Evolutionary conservation across 2,888 invertebrate species (phyloP).

Genomic region (Macropis europaea): DNA sequence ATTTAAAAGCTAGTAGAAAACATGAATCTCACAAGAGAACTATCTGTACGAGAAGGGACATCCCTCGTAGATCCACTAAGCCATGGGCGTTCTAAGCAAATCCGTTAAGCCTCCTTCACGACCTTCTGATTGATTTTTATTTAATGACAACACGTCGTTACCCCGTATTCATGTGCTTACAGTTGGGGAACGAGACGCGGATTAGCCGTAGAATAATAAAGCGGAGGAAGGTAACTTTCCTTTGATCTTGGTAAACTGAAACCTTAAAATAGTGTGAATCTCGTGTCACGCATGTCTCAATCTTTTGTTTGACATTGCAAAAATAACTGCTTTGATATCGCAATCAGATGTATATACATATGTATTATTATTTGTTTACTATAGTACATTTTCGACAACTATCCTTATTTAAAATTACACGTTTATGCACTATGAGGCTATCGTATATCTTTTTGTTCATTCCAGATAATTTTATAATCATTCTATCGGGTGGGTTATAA

Average conservation of each 20-base stretch:
- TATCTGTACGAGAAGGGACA: slow-evolving; percentile 58
- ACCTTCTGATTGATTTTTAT: slow-evolving; percentile 81
- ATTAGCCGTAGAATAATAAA: slow-evolving; percentile 74
- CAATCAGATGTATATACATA: no score
- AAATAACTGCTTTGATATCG: no score
- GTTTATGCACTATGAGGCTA: no score
- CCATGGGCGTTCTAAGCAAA: slow-evolving; percentile 77
- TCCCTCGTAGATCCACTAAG: slow-evolving; percentile 70
- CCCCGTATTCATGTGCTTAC: slow-evolving; percentile 74
- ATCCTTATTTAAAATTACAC: no score
- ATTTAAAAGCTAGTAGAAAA: slow-evolving; percentile 29
- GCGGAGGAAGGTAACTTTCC: slow-evolving; percentile 15
- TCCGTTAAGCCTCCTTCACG: slow-evolving; percentile 80
- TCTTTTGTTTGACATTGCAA: neutral
- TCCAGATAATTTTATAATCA: no score
- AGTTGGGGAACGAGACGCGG: slow-evolving; percentile 66
- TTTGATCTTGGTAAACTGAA: slow-evolving; percentile 43
- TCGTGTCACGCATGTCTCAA: neutral
- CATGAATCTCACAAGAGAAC: slow-evolving; percentile 57
- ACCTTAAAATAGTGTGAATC: neutral
- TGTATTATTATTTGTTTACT: no score
- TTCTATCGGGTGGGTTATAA: no score
- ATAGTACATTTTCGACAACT: no score
- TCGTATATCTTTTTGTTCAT: no score
- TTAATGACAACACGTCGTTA: slow-evolving; percentile 79